Conservation (phyloP, 2,888 invertebrate species). For the Drosophila leonis region DNA sequence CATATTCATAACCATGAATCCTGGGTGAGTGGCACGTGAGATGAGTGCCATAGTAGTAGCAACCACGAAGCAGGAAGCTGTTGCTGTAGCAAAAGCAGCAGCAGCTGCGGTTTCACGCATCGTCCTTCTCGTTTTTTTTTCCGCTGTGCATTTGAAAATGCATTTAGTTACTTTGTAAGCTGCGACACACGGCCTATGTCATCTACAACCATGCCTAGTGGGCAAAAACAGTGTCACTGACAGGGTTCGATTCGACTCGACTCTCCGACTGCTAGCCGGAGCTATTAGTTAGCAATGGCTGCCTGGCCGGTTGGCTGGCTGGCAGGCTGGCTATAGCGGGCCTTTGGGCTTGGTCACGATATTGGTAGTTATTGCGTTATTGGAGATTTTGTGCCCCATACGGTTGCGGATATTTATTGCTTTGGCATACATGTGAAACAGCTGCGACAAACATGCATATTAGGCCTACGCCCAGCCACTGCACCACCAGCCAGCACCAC, state of each 20-base stretch:
- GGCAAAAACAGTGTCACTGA: constrained; percentile 35
- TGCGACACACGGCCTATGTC: constrained; percentile 56
- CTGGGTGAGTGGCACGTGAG: constrained; percentile 88
- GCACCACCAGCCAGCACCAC: not conserved
- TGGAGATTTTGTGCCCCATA: constrained; percentile 74
- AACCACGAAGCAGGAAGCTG: constrained; percentile 12
- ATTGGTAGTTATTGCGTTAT: constrained; percentile 82
- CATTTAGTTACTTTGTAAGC: constrained; percentile 80
- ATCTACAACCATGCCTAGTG: constrained; percentile 10
- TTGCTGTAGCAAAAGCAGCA: constrained; percentile 49
- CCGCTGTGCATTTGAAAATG: constrained; percentile 74
- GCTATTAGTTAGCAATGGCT: constrained; percentile 63
- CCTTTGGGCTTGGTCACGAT: constrained; percentile 63
- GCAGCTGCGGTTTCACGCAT: constrained; percentile 78
- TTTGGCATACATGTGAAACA: constrained; percentile 79
- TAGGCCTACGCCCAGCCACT: constrained; percentile 52
- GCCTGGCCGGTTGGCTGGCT: constrained; percentile 28
- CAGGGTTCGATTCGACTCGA: constrained; percentile 17
- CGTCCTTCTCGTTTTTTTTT: constrained; percentile 36
- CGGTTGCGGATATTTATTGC: constrained; percentile 76
- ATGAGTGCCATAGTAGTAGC: constrained; percentile 14
- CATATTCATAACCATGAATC: constrained; percentile 97
- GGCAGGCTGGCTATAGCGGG: constrained; percentile 26
- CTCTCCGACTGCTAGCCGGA: constrained; percentile 6
- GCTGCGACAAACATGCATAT: constrained; percentile 82